Percentiles rank a stretch among this genome's conserved stretches.
These are phyloP conservation scores for Hippocampus kuda DNA, from an alignment of 2,797 vertebrate species.

Conservation along the genomic window DNA sequence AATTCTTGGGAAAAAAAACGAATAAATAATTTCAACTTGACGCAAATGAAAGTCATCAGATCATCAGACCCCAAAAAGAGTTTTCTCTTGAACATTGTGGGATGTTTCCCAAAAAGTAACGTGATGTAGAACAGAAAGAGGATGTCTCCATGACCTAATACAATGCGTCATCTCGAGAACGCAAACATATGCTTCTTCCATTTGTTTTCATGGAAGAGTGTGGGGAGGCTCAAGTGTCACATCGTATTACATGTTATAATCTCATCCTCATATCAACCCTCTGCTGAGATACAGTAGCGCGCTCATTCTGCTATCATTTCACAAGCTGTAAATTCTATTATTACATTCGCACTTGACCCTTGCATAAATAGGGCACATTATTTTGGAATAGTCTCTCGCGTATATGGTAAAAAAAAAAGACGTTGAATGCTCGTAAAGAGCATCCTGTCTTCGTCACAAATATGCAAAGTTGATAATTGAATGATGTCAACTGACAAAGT, in stretches of 20 bases:
- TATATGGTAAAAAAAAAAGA: background rate
- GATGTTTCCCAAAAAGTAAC: background rate
- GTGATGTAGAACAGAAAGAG: background rate
- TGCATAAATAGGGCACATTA: conserved; percentile 17
- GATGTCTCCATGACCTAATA: background rate
- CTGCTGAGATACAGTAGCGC: conserved; percentile 6
- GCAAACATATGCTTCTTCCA: background rate
- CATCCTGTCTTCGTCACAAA: background rate
- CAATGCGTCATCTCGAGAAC: background rate
- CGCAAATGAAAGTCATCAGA: conserved; percentile 15
- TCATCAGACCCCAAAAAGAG: conserved; percentile 1
- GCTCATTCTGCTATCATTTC: conserved; percentile 17
- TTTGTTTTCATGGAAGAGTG: background rate
- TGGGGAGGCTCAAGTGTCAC: background rate
- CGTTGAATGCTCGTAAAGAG: background rate
- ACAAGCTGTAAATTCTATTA: conserved; percentile 10
- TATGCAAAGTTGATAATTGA: background rate
- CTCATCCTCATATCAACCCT: conserved; percentile 25
- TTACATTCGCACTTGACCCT: conserved; percentile 9
- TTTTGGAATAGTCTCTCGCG: conserved; percentile 8
- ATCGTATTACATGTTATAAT: conserved; percentile 5
- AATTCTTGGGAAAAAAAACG: conserved; percentile 3
- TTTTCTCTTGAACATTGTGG: conserved; percentile 15
- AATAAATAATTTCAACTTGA: conserved; percentile 32
- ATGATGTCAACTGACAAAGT: background rate